A percentile compares a stretch with the other conserved stretches of the same genome.
Conservation (phyloP, 1,140 invertebrate genomes). For the Diachasmimorpha longicaudata region DNA sequence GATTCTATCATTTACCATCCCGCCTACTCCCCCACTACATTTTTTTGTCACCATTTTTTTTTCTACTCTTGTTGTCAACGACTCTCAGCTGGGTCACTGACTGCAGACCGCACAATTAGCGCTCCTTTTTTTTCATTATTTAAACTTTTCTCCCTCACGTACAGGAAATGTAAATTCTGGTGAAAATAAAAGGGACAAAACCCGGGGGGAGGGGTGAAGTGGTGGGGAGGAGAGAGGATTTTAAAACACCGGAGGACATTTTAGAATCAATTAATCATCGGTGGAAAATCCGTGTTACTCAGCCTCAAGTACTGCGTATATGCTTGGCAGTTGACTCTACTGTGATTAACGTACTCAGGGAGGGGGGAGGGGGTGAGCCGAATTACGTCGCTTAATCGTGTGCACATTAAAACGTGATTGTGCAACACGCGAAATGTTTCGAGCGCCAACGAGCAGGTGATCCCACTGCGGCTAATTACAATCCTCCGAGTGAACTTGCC, state of each 20-base stretch:
- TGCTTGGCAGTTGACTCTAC: not conserved
- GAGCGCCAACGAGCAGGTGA: conserved; percentile 23
- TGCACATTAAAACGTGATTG: conserved; percentile 27
- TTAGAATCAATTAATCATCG: conserved; percentile 23
- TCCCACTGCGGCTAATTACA: conserved; percentile 17
- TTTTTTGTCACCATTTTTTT: not conserved
- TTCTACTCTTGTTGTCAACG: not conserved
- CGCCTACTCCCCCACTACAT: not conserved
- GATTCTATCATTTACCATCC: not conserved
- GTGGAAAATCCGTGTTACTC: conserved; percentile 2
- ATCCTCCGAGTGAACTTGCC: conserved; percentile 16
- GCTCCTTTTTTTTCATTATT: not conserved
- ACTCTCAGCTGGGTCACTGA: conserved; percentile 6
- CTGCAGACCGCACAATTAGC: conserved; percentile 4
- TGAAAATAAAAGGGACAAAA: not conserved
- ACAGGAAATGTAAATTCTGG: not conserved
- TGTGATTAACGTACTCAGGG: conserved; percentile 20
- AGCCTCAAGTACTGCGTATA: not conserved
- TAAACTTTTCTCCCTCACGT: not conserved
- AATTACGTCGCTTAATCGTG: conserved; percentile 27
- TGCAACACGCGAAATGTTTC: conserved; percentile 28
- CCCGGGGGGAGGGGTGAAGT: too few species aligned
- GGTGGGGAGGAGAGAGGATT: too few species aligned
- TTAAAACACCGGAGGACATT: conserved; percentile 15
- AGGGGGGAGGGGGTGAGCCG: not conserved